A percentile compares a stretch with the other conserved stretches of the same genome.
Evolutionary conservation across 2,113 vertebrate species (phyloP).

Genomic region (Salvator merianae): DNA sequence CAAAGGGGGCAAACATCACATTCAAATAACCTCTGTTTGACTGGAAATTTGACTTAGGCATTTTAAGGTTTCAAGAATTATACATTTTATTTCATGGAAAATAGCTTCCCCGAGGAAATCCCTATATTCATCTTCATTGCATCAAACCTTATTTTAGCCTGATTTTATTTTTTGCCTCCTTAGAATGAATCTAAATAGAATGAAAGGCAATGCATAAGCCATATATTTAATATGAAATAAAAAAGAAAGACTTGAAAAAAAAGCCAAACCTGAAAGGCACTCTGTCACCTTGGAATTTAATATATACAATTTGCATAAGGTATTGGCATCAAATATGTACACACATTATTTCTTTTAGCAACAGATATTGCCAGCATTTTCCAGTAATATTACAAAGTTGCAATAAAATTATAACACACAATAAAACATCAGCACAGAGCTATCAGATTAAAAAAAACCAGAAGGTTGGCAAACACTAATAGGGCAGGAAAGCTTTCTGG

Average conservation of each 20-base stretch:
- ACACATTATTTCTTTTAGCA: neutral
- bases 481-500: no score
- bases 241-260: slow-evolving; percentile 16
- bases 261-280: neutral
- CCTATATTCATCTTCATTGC: slow-evolving; percentile 14
- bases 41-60: slow-evolving; percentile 8
- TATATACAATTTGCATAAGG: neutral
- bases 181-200: slow-evolving; percentile 5
- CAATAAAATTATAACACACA: neutral
- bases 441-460: neutral
- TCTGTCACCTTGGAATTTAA: neutral
- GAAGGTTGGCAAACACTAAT: no score
- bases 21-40: neutral
- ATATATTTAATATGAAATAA: neutral
- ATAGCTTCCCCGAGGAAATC: slow-evolving; percentile 30
- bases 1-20: fast-evolving
- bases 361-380: neutral
- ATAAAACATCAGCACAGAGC: neutral
- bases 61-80: slow-evolving; percentile 17
- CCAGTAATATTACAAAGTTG: neutral
- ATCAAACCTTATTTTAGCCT: slow-evolving; percentile 36
- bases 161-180: slow-evolving; percentile 17
- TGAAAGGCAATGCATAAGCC: neutral
- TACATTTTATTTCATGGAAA: slow-evolving; percentile 49
- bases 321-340: neutral